Conservation (phyloP, 2,797 vertebrate species). For the Anguilla marmorata region DNA sequence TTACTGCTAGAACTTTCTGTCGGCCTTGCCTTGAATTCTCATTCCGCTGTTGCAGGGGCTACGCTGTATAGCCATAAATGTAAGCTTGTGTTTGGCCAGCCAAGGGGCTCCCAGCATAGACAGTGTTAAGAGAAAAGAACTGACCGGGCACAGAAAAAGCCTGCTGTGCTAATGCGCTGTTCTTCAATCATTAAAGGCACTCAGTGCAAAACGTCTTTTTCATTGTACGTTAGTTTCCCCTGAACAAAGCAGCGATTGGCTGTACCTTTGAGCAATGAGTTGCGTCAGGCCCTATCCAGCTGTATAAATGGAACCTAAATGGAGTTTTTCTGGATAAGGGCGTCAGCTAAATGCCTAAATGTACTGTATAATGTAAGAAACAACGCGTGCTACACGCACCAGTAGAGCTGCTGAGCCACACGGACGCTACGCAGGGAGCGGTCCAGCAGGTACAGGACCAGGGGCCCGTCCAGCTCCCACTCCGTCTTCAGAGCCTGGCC, state of each 20-base stretch:
- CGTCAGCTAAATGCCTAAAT: not conserved
- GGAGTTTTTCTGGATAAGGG: not conserved
- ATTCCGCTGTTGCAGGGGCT: not conserved
- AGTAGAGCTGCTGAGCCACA: conserved; percentile 81
- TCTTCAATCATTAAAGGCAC: not conserved
- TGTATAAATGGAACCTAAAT: not conserved
- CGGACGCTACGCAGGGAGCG: conserved; percentile 76
- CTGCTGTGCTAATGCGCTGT: not conserved
- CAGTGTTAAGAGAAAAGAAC: not conserved
- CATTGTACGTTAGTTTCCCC: too few species aligned
- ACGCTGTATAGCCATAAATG: not conserved
- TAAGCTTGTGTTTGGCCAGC: not conserved
- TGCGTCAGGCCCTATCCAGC: too few species aligned
- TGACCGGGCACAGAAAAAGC: not conserved
- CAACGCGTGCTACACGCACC: conserved; percentile 66
- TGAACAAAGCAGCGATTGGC: too few species aligned
- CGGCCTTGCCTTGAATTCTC: not conserved
- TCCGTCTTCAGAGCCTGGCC: conserved; percentile 83
- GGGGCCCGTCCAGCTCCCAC: conserved; percentile 79
- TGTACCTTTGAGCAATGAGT: too few species aligned
- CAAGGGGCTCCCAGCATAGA: not conserved
- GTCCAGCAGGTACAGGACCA: conserved; percentile 78
- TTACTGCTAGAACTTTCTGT: not conserved
- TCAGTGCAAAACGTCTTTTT: not conserved
- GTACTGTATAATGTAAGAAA: not conserved